Conservation (phyloP, 2,797 vertebrate genomes). For the Pseudochirops corinnae region DNA sequence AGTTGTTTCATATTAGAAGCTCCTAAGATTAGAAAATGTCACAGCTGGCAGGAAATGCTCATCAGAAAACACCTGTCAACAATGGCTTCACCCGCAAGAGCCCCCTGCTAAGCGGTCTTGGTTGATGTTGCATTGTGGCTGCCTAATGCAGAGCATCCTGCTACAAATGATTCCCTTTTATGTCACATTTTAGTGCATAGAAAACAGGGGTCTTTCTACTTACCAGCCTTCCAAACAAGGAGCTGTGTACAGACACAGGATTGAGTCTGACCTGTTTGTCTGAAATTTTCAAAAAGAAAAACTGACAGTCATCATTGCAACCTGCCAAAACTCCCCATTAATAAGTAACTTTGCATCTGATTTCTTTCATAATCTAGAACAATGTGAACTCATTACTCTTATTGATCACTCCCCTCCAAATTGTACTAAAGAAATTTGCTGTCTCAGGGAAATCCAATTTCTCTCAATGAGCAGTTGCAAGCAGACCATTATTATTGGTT, state of each 20-base stretch:
- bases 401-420: slow-evolving; percentile 6
- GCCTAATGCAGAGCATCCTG: neutral
- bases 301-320: neutral
- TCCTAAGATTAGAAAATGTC: slow-evolving; percentile 24
- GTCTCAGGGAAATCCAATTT: neutral
- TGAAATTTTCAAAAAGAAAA: slow-evolving; percentile 40
- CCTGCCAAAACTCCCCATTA: slow-evolving; percentile 19
- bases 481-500: slow-evolving; percentile 28
- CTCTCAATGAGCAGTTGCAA: slow-evolving; percentile 42
- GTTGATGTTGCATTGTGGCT: slow-evolving; percentile 2
- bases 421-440: neutral
- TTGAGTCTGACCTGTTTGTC: slow-evolving; percentile 9
- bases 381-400: neutral
- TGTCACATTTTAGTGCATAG: neutral
- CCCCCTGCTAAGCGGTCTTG: neutral
- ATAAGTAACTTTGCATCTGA: slow-evolving; percentile 35
- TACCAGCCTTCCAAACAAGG: slow-evolving; percentile 20
- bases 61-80: accelerated
- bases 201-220: slow-evolving; percentile 45
- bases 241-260: slow-evolving; percentile 22
- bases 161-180: neutral
- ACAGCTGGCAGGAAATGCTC: neutral
- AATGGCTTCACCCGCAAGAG: slow-evolving; percentile 12
- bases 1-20: slow-evolving; percentile 16
- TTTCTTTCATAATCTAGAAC: slow-evolving; percentile 30